These are phyloP conservation scores for Tortricodes alternella DNA, from an alignment of 2,888 invertebrate genomes.

Conservation along the genomic window DNA sequence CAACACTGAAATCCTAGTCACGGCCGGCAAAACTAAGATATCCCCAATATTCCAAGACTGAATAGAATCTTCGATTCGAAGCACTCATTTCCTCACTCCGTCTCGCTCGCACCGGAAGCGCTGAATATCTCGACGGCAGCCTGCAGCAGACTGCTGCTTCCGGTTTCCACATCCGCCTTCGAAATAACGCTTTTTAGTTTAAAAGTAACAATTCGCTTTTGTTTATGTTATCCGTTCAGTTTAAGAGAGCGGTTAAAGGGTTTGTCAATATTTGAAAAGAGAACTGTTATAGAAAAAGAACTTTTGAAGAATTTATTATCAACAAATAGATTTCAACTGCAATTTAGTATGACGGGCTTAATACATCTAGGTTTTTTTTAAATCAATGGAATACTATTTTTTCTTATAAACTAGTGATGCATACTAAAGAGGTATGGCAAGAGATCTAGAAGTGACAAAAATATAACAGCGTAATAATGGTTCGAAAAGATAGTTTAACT, in stretches of 20 bases:
- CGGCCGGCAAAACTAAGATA: constrained; percentile 19
- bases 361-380: too few relatives aligned
- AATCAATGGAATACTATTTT: too few relatives aligned
- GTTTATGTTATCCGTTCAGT: constrained; percentile 45
- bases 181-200: constrained; percentile 61
- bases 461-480: too few relatives aligned
- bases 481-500: too few relatives aligned
- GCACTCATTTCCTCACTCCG: constrained; percentile 63
- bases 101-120: constrained; percentile 59
- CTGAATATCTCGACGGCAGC: constrained; percentile 63
- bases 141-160: constrained; percentile 69
- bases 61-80: constrained; percentile 59
- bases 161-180: constrained; percentile 67
- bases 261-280: not conserved
- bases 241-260: constrained; percentile 1
- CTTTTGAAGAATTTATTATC: too few relatives aligned
- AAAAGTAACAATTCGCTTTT: constrained; percentile 45
- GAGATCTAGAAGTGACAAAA: too few relatives aligned
- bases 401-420: too few relatives aligned
- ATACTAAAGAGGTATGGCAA: too few relatives aligned
- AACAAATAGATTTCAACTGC: too few relatives aligned
- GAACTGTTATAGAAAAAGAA: too few relatives aligned
- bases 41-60: constrained; percentile 36
- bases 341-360: too few relatives aligned
- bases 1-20: not conserved